Percentiles rank a stretch among this genome's conserved stretches.
phyloP scores from a whole-genome alignment of 1,140 invertebrate species.

The Heliconius eleuchia region DNA sequence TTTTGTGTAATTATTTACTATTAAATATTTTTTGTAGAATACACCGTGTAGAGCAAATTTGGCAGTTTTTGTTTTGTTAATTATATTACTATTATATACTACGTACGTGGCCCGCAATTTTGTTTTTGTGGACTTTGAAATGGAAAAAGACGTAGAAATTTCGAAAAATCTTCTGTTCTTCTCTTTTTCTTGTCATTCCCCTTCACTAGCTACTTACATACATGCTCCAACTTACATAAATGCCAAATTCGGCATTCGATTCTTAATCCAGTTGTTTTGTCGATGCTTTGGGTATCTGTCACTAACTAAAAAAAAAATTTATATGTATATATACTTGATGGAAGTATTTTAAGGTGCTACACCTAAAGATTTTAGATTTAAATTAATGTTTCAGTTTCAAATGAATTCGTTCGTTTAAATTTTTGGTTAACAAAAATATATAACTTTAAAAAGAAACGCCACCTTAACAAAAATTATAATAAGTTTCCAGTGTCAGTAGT shows the following conservation, averaged over 20 bases:
- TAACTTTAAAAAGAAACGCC: conserved; percentile 34
- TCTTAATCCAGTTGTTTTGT: too few relatives aligned
- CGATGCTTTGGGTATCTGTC: too few relatives aligned
- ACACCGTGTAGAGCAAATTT: background rate
- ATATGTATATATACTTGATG: background rate
- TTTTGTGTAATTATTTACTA: conserved; percentile 22
- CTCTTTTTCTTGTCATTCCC: too few relatives aligned
- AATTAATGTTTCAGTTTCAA: background rate
- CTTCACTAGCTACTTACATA: too few relatives aligned
- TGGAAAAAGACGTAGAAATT: too few relatives aligned
- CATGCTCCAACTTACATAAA: too few relatives aligned
- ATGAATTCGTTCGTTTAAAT: background rate
- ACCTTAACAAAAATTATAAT: conserved; percentile 64
- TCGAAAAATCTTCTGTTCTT: too few relatives aligned
- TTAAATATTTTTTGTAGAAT: conserved; percentile 1
- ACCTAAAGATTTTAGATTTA: background rate
- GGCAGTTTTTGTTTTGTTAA: background rate
- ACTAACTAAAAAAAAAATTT: too few relatives aligned
- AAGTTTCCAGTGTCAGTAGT: conserved; percentile 49
- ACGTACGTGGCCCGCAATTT: too few relatives aligned
- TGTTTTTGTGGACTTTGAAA: too few relatives aligned
- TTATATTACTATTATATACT: background rate
- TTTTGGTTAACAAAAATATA: background rate
- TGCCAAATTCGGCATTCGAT: too few relatives aligned
- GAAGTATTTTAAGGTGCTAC: background rate